Conservation (phyloP, 2,888 invertebrate genomes). For the Entomobrya proxima region DNA sequence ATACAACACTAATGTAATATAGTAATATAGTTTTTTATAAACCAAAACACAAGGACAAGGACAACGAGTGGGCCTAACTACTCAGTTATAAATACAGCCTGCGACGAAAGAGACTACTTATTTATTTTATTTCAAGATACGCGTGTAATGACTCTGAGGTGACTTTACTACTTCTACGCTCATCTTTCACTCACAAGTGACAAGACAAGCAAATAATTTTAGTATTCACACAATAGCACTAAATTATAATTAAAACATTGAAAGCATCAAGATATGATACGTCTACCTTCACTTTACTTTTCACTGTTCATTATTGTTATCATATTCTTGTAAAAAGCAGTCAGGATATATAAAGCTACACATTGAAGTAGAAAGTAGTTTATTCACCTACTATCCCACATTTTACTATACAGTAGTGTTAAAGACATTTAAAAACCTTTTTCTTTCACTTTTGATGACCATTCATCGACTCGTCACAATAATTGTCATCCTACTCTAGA, state of each 20-base stretch:
- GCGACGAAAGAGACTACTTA: background rate
- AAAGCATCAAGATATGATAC: background rate
- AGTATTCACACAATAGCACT: background rate
- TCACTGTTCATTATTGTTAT: too few species aligned
- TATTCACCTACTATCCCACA: too few species aligned
- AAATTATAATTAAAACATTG: background rate
- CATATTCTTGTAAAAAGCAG: too few species aligned
- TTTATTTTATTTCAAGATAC: background rate
- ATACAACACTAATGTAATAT: too few species aligned
- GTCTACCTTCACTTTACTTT: too few species aligned
- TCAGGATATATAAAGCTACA: background rate
- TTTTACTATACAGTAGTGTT: background rate
- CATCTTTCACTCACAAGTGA: background rate
- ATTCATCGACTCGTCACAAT: background rate
- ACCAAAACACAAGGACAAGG: background rate
- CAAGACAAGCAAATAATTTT: background rate
- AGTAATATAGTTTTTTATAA: background rate
- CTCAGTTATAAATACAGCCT: background rate
- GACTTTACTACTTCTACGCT: too few species aligned
- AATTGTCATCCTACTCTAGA: too few species aligned
- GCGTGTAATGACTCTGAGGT: background rate
- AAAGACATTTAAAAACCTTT: background rate
- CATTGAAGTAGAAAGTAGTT: background rate
- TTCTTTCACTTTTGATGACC: background rate
- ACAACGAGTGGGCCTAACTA: too few species aligned